Evolutionary conservation across 2,797 vertebrate species (phyloP).

Genomic region (Macropus fuliginosus): DNA sequence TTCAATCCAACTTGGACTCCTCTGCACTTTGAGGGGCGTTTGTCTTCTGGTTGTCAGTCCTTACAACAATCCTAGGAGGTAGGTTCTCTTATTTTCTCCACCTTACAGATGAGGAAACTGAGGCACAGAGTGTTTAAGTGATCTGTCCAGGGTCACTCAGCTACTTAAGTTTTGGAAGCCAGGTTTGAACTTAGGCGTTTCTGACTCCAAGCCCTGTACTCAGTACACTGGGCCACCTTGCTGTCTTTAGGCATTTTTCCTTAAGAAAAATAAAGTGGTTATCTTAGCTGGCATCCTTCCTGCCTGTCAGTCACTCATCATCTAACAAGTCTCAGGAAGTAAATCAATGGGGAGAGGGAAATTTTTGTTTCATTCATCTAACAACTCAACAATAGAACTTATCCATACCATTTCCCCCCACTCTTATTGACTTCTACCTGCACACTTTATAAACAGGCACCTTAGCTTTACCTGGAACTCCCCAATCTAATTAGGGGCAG

Average conservation of each 20-base stretch:
- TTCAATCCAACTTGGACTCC: no score
- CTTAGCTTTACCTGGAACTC: conserved; percentile 28
- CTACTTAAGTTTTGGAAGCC: background rate
- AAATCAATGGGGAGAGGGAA: background rate
- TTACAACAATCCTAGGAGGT: background rate
- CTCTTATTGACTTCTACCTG: background rate
- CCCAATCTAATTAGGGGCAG: conserved; percentile 52
- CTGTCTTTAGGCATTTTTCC: background rate
- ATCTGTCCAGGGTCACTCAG: background rate
- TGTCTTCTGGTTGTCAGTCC: no score
- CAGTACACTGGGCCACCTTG: background rate
- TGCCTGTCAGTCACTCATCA: background rate
- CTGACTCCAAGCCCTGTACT: background rate
- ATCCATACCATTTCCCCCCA: background rate
- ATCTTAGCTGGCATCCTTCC: background rate
- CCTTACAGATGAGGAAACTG: background rate
- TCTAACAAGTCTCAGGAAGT: background rate
- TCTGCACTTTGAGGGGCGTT: no score
- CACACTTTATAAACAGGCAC: conserved; percentile 2
- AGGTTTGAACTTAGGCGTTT: background rate
- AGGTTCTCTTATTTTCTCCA: background rate
- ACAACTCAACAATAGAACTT: background rate
- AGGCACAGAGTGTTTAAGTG: background rate
- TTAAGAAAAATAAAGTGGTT: background rate
- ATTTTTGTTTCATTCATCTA: background rate